Evolutionary conservation across 2,797 vertebrate genomes (phyloP).

Genomic region (Erethizon dorsatum): DNA sequence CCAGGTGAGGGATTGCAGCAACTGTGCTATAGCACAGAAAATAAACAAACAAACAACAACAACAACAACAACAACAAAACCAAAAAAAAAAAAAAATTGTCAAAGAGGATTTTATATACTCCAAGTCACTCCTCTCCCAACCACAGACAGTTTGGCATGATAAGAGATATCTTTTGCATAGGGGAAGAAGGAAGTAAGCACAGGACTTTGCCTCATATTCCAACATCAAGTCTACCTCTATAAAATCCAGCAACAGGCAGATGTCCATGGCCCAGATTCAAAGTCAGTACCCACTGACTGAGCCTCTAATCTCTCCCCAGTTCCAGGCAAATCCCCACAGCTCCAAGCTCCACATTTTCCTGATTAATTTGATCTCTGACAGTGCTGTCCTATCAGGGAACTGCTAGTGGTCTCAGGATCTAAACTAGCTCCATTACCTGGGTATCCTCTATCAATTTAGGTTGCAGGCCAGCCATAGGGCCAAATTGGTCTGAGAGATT

Average conservation of each 20-base stretch:
- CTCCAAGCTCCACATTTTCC: background rate
- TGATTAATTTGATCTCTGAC: background rate
- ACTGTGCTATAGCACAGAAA: background rate
- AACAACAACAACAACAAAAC: too few relatives aligned
- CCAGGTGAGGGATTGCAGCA: background rate
- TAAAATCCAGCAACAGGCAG: background rate
- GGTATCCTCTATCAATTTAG: background rate
- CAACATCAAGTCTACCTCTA: too few relatives aligned
- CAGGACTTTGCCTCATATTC: background rate
- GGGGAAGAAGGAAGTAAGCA: background rate
- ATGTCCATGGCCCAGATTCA: background rate
- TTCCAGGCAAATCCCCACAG: background rate
- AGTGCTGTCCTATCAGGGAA: background rate
- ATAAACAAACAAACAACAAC: too few relatives aligned
- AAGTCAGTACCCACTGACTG: background rate
- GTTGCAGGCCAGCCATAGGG: background rate
- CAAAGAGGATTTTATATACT: background rate
- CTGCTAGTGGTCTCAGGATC: too few relatives aligned
- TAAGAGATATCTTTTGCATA: background rate
- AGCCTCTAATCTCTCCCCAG: background rate
- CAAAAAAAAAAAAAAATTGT: background rate
- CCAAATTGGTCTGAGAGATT: background rate
- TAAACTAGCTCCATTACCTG: too few relatives aligned
- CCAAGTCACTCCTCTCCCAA: background rate
- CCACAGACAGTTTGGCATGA: background rate